phyloP scores from a whole-genome alignment of 2,888 invertebrate genomes.

The Papilio demoleus region DNA sequence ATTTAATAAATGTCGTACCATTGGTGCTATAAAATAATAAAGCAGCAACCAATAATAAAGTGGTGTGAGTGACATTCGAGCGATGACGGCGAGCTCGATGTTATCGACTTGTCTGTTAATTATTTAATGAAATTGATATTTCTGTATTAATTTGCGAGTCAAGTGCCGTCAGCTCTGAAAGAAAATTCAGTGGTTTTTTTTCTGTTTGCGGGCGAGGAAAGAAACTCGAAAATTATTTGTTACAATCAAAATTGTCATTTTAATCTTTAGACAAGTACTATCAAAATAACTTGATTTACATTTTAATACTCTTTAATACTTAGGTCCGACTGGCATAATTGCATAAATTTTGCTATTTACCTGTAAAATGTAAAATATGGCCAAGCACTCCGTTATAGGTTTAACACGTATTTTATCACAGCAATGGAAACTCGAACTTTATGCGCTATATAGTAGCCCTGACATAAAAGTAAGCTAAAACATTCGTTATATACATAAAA shows the following conservation, averaged over 20 bases:
- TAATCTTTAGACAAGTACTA: too few relatives aligned
- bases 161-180: background rate
- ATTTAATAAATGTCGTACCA: conserved; percentile 13
- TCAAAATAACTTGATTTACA: too few relatives aligned
- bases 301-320: too few relatives aligned
- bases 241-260: too few relatives aligned
- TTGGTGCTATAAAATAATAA: conserved; percentile 19
- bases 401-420: too few relatives aligned
- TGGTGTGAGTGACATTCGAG: conserved; percentile 20
- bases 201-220: background rate
- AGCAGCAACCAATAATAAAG: conserved; percentile 25
- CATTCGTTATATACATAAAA: background rate
- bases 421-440: too few relatives aligned
- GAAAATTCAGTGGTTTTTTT: background rate
- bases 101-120: conserved; percentile 30
- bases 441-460: too few relatives aligned
- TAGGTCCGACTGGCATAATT: too few relatives aligned
- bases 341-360: too few relatives aligned
- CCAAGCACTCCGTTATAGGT: too few relatives aligned
- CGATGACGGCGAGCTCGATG: conserved; percentile 19
- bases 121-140: conserved; percentile 34
- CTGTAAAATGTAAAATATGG: too few relatives aligned
- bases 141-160: conserved; percentile 21
- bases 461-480: too few relatives aligned
- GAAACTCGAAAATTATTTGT: background rate